phyloP scores from a whole-genome alignment of 2,888 invertebrate species.

The Nephrotoma guestfalica region DNA sequence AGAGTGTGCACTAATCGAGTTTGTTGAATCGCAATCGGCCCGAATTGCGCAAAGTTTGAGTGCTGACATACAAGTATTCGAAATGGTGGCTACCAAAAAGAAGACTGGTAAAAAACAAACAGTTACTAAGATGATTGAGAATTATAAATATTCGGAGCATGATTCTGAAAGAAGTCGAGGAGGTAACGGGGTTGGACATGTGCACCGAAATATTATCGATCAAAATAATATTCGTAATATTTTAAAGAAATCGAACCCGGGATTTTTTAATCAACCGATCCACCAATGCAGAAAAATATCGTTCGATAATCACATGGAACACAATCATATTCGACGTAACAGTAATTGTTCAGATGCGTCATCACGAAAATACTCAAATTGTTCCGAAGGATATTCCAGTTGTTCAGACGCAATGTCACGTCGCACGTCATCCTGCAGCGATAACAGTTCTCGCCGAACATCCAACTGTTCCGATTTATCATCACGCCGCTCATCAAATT shows the following conservation, averaged over 20 bases:
- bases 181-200: constrained; percentile 12
- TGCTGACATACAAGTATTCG: constrained; percentile 53
- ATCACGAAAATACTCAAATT: constrained; percentile 26
- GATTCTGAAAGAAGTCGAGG: constrained; percentile 29
- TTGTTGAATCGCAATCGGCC: constrained; percentile 74
- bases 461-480: constrained; percentile 21
- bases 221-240: constrained; percentile 9
- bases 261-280: constrained; percentile 36
- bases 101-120: constrained; percentile 50
- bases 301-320: constrained; percentile 9
- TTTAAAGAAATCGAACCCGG: constrained; percentile 25
- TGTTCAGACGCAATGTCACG: constrained; percentile 24
- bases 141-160: constrained; percentile 39
- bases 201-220: not conserved
- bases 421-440: constrained; percentile 28
- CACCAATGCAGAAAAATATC: constrained; percentile 8
- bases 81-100: constrained; percentile 65
- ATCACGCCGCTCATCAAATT: constrained; percentile 11
- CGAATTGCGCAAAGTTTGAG: constrained; percentile 59
- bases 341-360: constrained; percentile 49
- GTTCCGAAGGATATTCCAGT: constrained; percentile 27
- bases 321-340: constrained; percentile 37
- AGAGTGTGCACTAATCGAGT: constrained; percentile 83
- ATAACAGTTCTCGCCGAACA: constrained; percentile 20
- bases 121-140: constrained; percentile 43